phyloP scores from a whole-genome alignment of 2,113 vertebrate species.

The Thomomys bottae region DNA sequence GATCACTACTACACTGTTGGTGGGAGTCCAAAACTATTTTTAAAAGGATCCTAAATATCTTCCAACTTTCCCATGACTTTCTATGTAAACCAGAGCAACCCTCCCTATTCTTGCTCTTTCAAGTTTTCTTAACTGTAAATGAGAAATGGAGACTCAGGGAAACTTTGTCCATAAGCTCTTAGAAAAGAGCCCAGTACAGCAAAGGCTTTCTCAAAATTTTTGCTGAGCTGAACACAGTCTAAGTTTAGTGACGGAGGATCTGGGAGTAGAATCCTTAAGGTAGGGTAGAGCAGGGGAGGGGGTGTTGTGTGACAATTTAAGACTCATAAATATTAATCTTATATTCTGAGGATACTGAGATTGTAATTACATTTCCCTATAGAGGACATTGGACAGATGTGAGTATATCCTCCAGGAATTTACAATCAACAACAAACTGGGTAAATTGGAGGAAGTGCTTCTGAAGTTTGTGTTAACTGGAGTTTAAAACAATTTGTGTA shows the following conservation, averaged over 20 bases:
- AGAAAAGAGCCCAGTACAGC: background rate
- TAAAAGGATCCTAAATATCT: no score
- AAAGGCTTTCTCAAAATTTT: background rate
- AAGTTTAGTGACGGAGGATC: conserved; percentile 5
- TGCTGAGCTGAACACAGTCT: background rate
- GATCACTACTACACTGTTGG: no score
- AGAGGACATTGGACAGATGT: background rate
- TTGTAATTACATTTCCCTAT: background rate
- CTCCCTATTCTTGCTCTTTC: background rate
- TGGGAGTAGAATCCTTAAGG: background rate
- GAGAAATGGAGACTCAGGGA: background rate
- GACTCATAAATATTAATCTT: background rate
- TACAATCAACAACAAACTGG: background rate
- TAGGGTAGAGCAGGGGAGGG: background rate
- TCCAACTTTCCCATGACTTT: accelerated
- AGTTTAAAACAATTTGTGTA: background rate
- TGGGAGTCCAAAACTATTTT: no score
- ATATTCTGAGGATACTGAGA: background rate
- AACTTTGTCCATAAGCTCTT: background rate
- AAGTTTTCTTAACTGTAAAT: conserved; percentile 25
- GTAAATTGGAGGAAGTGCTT: background rate
- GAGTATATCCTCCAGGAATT: conserved; percentile 37
- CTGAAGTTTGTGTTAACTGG: background rate
- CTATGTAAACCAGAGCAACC: conserved; percentile 20
- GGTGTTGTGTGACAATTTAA: background rate